These are phyloP conservation scores for Zelleria hepariella DNA, from an alignment of 2,888 invertebrate species.

Conservation along the genomic window DNA sequence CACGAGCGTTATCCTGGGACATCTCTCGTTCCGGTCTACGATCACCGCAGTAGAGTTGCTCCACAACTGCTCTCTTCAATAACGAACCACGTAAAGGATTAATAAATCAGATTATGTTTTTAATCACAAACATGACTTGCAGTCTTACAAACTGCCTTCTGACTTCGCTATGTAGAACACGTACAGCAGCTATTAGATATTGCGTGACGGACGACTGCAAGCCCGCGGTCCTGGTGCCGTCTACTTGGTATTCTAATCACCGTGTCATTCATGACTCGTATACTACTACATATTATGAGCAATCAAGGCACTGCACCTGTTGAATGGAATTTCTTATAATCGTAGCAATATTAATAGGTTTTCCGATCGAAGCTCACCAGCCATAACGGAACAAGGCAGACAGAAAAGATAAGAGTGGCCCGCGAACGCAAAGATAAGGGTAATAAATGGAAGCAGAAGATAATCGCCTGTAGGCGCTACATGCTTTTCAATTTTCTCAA, in stretches of 20 bases:
- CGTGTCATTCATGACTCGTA: background rate
- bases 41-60: background rate
- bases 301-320: background rate
- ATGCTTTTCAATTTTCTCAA: slow-evolving; percentile 14
- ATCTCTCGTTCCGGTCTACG: slow-evolving; percentile 29
- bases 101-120: no score
- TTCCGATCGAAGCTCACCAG: background rate
- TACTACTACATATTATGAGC: background rate
- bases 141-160: background rate
- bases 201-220: background rate
- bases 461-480: slow-evolving; percentile 3
- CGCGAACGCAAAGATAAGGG: slow-evolving; percentile 21
- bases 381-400: background rate
- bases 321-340: background rate
- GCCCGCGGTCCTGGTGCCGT: background rate
- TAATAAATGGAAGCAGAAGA: slow-evolving; percentile 18
- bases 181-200: background rate
- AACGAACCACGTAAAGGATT: background rate
- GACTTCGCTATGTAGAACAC: background rate
- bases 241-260: background rate
- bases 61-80: background rate
- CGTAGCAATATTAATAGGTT: background rate
- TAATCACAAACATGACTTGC: background rate
- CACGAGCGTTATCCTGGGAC: slow-evolving; percentile 33
- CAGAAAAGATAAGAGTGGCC: background rate